These are phyloP conservation scores for Plestiodon gilberti DNA, from an alignment of 2,113 vertebrate species.

Conservation along the genomic window DNA sequence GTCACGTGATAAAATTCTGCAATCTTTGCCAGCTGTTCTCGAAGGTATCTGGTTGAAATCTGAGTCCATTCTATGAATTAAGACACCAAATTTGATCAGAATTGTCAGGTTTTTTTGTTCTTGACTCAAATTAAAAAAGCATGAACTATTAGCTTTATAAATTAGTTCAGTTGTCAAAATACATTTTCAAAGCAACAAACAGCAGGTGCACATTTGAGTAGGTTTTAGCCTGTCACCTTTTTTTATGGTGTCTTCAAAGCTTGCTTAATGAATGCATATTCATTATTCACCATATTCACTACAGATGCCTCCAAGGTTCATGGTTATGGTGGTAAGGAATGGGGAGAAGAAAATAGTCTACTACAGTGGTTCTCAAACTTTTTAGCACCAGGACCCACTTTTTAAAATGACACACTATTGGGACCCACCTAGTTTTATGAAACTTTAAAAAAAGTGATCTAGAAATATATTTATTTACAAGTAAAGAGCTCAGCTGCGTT, in stretches of 20 bases:
- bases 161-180: neutral
- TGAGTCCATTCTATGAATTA: slow-evolving; percentile 79
- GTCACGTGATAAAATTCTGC: slow-evolving; percentile 77
- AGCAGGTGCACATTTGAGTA: neutral
- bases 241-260: neutral
- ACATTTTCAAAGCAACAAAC: neutral
- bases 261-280: neutral
- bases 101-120: neutral
- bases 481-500: too few species aligned
- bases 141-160: neutral
- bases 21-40: slow-evolving; percentile 80
- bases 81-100: slow-evolving; percentile 15
- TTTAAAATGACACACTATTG: too few species aligned
- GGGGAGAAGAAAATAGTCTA: neutral
- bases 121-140: neutral
- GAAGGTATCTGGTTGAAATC: slow-evolving; percentile 78
- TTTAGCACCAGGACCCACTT: too few species aligned
- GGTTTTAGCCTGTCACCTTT: neutral
- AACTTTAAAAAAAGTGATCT: too few species aligned
- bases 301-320: neutral
- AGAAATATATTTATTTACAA: too few species aligned
- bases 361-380: too few species aligned
- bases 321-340: neutral
- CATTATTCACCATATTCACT: too few species aligned
- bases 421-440: too few species aligned